These are phyloP conservation scores for Picus viridis DNA, from an alignment of 2,797 vertebrate genomes.

Conservation along the genomic window DNA sequence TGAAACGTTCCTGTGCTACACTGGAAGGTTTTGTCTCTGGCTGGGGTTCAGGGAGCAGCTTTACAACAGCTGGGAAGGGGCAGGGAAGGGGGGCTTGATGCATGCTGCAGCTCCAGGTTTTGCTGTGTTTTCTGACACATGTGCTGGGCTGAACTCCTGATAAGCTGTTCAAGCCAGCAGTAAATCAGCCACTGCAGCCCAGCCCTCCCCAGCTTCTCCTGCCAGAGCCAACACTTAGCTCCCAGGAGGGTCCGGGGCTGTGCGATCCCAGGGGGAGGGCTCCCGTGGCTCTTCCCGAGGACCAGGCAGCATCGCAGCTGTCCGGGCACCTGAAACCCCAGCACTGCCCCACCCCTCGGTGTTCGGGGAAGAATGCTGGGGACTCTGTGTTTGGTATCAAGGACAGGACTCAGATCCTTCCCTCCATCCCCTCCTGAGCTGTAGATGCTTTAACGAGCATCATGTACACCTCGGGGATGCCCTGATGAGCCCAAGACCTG, in stretches of 20 bases:
- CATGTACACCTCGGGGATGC: neutral
- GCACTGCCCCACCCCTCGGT: rapidly evolving
- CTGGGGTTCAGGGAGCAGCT: slow-evolving; percentile 63
- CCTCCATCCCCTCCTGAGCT: rapidly evolving
- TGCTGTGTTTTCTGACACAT: slow-evolving; percentile 50
- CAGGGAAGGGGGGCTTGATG: neutral
- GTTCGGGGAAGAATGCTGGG: neutral
- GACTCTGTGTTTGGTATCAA: neutral
- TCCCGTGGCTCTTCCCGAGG: rapidly evolving
- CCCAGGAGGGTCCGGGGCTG: neutral
- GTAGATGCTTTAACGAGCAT: neutral
- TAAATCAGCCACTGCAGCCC: slow-evolving; percentile 13
- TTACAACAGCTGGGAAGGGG: slow-evolving; percentile 69
- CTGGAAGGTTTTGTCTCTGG: slow-evolving; percentile 70
- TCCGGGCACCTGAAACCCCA: rapidly evolving
- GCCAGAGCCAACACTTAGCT: slow-evolving; percentile 8
- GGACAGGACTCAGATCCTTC: neutral
- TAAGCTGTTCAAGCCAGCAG: slow-evolving; percentile 32
- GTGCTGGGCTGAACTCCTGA: slow-evolving; percentile 53
- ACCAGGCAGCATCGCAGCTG: rapidly evolving
- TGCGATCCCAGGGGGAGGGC: neutral
- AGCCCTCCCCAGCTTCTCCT: slow-evolving; percentile 14
- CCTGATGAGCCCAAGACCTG: neutral
- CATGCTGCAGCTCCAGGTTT: neutral
- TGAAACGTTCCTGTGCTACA: slow-evolving; percentile 36